phyloP scores from a whole-genome alignment of 1,140 invertebrate genomes.

The Drosophila hydei region DNA sequence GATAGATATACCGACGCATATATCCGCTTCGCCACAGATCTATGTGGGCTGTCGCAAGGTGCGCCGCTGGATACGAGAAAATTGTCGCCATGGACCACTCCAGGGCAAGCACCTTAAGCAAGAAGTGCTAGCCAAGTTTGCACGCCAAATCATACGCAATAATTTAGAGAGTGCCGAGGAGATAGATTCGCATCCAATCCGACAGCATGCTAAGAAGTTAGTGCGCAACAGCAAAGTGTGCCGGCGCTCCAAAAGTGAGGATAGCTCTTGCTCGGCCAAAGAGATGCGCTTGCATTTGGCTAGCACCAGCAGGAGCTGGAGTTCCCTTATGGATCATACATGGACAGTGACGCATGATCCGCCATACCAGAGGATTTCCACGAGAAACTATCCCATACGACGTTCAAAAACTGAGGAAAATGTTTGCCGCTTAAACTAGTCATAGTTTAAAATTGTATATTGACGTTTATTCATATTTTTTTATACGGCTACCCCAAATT shows the following conservation, averaged over 20 bases:
- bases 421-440: slow-evolving; percentile 46
- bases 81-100: slow-evolving; percentile 53
- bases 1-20: neutral
- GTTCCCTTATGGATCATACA: slow-evolving; percentile 6
- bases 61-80: slow-evolving; percentile 56
- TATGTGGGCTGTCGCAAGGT: slow-evolving; percentile 43
- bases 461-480: neutral
- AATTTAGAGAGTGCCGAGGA: slow-evolving; percentile 26
- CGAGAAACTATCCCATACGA: neutral
- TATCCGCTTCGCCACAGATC: neutral
- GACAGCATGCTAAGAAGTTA: no score
- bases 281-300: slow-evolving; percentile 14
- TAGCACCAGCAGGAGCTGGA: slow-evolving; percentile 20
- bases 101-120: slow-evolving; percentile 10
- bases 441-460: neutral
- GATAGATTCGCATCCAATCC: neutral
- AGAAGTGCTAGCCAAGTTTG: slow-evolving; percentile 12
- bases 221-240: neutral
- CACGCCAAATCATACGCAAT: slow-evolving; percentile 49
- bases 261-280: slow-evolving; percentile 12
- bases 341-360: neutral
- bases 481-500: slow-evolving; percentile 26
- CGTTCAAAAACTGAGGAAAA: slow-evolving; percentile 20
- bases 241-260: slow-evolving; percentile 4
- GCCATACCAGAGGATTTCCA: no score